A percentile compares a stretch with the other conserved stretches of the same genome.
These are phyloP conservation scores for Drosophila subsilvestris DNA, from an alignment of 2,888 invertebrate species.

Conservation along the genomic window DNA sequence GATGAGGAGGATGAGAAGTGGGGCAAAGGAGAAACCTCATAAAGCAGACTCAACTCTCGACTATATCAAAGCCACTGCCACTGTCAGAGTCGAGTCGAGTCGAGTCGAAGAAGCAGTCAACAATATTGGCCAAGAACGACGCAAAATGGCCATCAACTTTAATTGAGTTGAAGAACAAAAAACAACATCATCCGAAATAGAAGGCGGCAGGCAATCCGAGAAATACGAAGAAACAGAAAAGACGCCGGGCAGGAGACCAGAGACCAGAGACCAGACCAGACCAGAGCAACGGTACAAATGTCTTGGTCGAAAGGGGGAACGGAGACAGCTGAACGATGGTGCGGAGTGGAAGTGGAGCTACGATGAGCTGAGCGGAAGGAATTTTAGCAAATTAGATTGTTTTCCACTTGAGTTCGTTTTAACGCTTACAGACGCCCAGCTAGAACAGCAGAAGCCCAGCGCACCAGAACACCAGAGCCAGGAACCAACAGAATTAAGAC, in stretches of 20 bases:
- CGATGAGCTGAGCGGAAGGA: slow-evolving; percentile 64
- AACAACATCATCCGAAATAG: slow-evolving; percentile 40
- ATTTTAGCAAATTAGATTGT: slow-evolving; percentile 83
- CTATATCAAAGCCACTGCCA: slow-evolving; percentile 64
- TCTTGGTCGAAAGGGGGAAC: background rate
- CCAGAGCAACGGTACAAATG: background rate
- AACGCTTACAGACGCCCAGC: slow-evolving; percentile 61
- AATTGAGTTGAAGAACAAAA: slow-evolving; percentile 72
- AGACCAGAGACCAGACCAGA: too few relatives aligned
- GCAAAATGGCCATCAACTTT: slow-evolving; percentile 76
- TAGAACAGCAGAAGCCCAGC: background rate
- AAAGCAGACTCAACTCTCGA: slow-evolving; percentile 11
- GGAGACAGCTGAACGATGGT: background rate
- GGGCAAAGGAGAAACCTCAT: background rate
- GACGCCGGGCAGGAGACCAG: background rate
- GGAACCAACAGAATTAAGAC: background rate
- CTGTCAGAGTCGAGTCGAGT: background rate
- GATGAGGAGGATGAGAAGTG: background rate
- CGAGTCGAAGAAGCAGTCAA: slow-evolving; percentile 57
- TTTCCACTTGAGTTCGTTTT: slow-evolving; percentile 83
- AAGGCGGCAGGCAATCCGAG: slow-evolving; percentile 5
- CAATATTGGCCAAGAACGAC: slow-evolving; percentile 70
- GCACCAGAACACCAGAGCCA: background rate
- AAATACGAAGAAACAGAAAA: background rate
- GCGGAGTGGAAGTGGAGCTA: slow-evolving; percentile 14